phyloP scores from a whole-genome alignment of 2,888 invertebrate species.

The Octonoba sinensis region DNA sequence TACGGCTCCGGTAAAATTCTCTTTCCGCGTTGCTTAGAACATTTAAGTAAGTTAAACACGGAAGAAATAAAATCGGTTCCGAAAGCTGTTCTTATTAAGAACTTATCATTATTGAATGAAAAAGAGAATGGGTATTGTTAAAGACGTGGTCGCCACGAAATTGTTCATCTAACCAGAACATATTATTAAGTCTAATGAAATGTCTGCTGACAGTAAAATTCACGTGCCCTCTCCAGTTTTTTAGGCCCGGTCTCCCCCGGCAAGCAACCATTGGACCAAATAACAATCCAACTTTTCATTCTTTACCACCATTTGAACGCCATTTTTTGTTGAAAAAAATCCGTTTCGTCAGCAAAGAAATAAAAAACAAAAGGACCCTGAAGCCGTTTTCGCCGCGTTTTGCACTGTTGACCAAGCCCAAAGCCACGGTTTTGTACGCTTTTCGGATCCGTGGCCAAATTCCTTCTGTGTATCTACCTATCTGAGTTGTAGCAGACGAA shows the following conservation, averaged over 20 bases:
- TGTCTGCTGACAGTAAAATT: neutral
- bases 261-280: conserved; percentile 1
- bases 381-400: conserved; percentile 26
- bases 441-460: conserved; percentile 48
- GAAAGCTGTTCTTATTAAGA: too few species aligned
- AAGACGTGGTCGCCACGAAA: neutral
- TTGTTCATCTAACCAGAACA: neutral
- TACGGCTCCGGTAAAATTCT: too few species aligned
- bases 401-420: conserved; percentile 53
- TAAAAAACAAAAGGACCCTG: neutral
- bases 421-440: conserved; percentile 46
- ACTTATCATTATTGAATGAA: neutral
- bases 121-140: neutral
- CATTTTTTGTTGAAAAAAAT: conserved; percentile 2
- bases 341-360: neutral
- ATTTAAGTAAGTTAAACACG: too few species aligned
- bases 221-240: neutral
- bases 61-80: too few species aligned
- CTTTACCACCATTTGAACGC: conserved; percentile 13
- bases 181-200: conserved; percentile 11
- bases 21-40: too few species aligned
- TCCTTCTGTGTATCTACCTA: conserved; percentile 28
- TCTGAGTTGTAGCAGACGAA: conserved; percentile 15
- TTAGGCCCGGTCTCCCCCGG: neutral
- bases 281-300: conserved; percentile 26